Conservation (phyloP, 1,140 invertebrate genomes). For the Papilio xuthus region DNA sequence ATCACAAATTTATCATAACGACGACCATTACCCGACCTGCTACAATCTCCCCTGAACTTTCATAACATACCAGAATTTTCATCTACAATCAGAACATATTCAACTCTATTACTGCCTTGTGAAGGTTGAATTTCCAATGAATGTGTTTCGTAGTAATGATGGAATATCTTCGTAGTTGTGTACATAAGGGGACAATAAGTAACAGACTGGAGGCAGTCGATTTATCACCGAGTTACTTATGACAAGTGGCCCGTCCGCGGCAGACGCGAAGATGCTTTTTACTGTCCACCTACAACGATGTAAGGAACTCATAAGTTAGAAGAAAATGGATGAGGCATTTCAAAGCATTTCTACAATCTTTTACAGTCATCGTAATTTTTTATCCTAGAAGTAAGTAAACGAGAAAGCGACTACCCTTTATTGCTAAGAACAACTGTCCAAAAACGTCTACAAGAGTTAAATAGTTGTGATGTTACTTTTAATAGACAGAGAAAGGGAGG, state of each 20-base stretch:
- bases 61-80: slow-evolving; percentile 37
- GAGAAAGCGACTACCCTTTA: neutral
- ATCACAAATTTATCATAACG: slow-evolving; percentile 73
- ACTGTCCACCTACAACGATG: slow-evolving; percentile 47
- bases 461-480: no score
- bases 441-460: no score
- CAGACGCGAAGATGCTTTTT: slow-evolving; percentile 75
- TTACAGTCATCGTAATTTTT: no score
- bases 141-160: neutral
- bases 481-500: no score
- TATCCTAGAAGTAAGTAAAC: no score
- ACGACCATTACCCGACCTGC: slow-evolving; percentile 59
- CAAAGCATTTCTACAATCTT: neutral
- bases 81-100: neutral
- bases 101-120: neutral
- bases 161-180: slow-evolving; percentile 43
- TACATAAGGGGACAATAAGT: slow-evolving; percentile 73
- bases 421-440: no score
- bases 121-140: slow-evolving; percentile 40
- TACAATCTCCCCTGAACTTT: slow-evolving; percentile 58
- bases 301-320: neutral
- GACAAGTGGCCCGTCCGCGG: slow-evolving; percentile 71
- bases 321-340: slow-evolving; percentile 18
- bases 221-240: slow-evolving; percentile 73
- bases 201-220: slow-evolving; percentile 65